A percentile compares a stretch with the other conserved stretches of the same genome.
Conservation (phyloP, 2,888 invertebrate genomes). For the Endomychus coccineus region DNA sequence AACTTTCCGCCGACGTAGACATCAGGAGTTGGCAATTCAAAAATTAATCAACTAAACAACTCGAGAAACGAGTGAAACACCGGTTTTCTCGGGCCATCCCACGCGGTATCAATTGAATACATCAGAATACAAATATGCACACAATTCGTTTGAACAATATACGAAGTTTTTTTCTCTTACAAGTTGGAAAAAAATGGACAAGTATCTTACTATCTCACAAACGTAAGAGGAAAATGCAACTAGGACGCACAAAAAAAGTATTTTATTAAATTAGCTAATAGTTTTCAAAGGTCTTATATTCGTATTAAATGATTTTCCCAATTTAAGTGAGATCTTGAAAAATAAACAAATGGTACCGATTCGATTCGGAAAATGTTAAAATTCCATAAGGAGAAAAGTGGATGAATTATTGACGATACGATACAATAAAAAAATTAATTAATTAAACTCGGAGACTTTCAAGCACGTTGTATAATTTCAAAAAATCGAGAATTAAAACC, state of each 20-base stretch:
- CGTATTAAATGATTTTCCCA: slow-evolving; percentile 6
- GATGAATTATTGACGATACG: slow-evolving; percentile 23
- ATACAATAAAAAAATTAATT: slow-evolving; percentile 20
- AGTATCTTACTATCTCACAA: slow-evolving; percentile 5
- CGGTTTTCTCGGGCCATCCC: too few species aligned
- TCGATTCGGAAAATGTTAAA: slow-evolving; percentile 26
- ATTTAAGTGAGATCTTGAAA: slow-evolving; percentile 14
- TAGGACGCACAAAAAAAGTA: slow-evolving; percentile 1
- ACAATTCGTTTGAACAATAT: too few species aligned
- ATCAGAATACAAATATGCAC: too few species aligned
- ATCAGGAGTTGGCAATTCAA: too few species aligned
- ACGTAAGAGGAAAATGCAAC: slow-evolving; percentile 4
- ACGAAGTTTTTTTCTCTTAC: too few species aligned
- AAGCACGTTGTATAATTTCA: too few species aligned
- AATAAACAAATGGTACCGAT: slow-evolving; percentile 16
- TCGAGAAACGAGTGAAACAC: too few species aligned
- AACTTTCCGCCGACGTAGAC: too few species aligned
- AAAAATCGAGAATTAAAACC: slow-evolving; percentile 28
- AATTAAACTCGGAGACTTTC: too few species aligned
- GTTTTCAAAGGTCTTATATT: slow-evolving; percentile 1
- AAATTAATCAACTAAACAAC: too few species aligned
- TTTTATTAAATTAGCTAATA: slow-evolving; percentile 7
- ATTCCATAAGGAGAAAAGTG: slow-evolving; percentile 11
- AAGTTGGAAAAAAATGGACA: slow-evolving; percentile 7
- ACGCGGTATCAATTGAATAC: too few species aligned